phyloP scores from a whole-genome alignment of 2,113 vertebrate species.

The Cyphomyrus plagiostoma region DNA sequence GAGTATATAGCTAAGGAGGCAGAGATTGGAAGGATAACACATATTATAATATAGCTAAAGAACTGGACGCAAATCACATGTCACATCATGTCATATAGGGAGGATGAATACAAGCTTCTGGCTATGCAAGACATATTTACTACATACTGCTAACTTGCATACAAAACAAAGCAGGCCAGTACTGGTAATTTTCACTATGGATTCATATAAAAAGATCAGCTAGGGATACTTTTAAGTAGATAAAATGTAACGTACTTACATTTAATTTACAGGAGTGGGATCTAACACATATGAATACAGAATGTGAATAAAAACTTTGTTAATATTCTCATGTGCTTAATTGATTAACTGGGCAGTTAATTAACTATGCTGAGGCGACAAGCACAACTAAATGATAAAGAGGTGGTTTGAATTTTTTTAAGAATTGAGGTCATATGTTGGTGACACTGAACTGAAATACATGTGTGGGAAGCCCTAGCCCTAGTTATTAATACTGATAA shows the following conservation, averaged over 20 bases:
- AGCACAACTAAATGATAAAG: background rate
- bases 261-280: background rate
- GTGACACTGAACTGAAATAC: background rate
- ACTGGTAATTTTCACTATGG: background rate
- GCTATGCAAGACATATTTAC: background rate
- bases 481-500: background rate
- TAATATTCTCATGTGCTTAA: background rate
- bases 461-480: background rate
- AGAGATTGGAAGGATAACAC: background rate
- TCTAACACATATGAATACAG: background rate
- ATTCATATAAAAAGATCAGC: background rate
- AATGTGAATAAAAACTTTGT: background rate
- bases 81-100: background rate
- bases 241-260: background rate
- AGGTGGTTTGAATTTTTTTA: background rate
- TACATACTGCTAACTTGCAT: background rate
- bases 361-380: background rate
- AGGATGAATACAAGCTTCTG: background rate
- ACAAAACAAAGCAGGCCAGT: background rate
- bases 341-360: background rate
- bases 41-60: background rate
- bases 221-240: background rate
- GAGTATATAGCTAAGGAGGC: background rate
- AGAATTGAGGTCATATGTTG: background rate
- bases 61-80: background rate